Evolutionary conservation across 2,797 vertebrate genomes (phyloP).

Genomic region (Numenius phaeopus): DNA sequence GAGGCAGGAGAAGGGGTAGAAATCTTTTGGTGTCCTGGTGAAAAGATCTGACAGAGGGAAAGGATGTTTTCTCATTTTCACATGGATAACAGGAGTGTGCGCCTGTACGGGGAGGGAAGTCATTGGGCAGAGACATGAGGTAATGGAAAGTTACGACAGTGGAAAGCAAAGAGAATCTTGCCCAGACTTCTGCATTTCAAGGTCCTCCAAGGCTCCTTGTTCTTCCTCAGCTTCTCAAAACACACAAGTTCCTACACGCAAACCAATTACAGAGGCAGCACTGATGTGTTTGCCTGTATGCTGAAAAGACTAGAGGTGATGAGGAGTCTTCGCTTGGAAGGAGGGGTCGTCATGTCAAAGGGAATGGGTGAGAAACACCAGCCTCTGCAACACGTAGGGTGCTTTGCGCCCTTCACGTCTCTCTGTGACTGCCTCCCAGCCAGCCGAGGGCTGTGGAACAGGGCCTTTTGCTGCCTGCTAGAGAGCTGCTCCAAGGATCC

Average conservation of each 20-base stretch:
- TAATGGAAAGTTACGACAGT: background rate
- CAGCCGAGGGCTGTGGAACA: background rate
- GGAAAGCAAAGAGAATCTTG: constrained; percentile 5
- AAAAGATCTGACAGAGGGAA: background rate
- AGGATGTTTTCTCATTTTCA: background rate
- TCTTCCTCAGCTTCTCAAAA: background rate
- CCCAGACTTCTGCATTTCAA: background rate
- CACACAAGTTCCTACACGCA: background rate
- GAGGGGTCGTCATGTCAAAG: background rate
- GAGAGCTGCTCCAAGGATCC: background rate
- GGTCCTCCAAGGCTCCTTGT: background rate
- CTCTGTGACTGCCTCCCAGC: background rate
- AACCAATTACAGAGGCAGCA: background rate
- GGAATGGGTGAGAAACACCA: background rate
- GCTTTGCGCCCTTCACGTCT: background rate
- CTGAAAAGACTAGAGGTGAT: background rate
- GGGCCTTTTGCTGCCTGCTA: background rate
- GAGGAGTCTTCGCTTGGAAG: background rate
- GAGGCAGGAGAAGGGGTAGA: background rate
- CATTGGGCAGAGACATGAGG: background rate
- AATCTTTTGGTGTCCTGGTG: background rate
- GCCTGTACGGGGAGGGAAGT: background rate
- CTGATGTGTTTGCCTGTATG: background rate
- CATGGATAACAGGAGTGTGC: accelerated
- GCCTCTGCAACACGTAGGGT: background rate